Conservation (phyloP, 2,888 invertebrate genomes). For the Agriopis marginaria region DNA sequence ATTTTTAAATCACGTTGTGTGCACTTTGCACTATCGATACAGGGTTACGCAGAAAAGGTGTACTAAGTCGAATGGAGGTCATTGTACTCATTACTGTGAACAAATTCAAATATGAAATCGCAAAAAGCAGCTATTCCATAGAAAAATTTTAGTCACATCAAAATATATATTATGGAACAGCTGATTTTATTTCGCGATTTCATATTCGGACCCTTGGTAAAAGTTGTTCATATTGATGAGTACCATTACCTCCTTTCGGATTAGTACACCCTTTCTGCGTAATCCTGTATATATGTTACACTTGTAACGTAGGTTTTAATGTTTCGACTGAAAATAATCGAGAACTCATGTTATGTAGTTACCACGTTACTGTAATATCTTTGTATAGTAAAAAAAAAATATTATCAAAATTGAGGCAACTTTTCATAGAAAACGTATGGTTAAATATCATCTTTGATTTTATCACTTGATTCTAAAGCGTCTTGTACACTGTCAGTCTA, state of each 20-base stretch:
- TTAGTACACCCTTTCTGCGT: too few relatives aligned
- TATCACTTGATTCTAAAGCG: background rate
- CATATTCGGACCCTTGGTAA: too few relatives aligned
- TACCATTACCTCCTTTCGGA: too few relatives aligned
- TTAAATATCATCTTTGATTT: constrained; percentile 10
- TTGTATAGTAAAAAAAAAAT: constrained; percentile 1
- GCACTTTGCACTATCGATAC: background rate
- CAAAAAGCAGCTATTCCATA: too few relatives aligned
- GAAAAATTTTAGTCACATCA: too few relatives aligned
- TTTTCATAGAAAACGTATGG: background rate
- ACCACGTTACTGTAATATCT: constrained; percentile 47
- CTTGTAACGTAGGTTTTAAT: constrained; percentile 29
- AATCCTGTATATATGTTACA: constrained; percentile 12
- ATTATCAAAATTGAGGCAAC: constrained; percentile 9
- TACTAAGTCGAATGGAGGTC: too few relatives aligned
- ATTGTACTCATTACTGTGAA: too few relatives aligned
- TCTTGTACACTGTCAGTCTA: background rate
- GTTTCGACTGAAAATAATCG: constrained; percentile 44
- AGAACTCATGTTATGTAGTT: constrained; percentile 55
- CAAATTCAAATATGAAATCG: too few relatives aligned
- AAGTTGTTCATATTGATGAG: too few relatives aligned
- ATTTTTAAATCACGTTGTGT: background rate
- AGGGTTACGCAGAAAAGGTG: too few relatives aligned
- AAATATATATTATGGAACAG: too few relatives aligned
- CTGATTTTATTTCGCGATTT: too few relatives aligned